Percentiles rank a stretch among this genome's conserved stretches.
Conservation (phyloP, 2,113 vertebrate species). For the Penelope pileata region DNA sequence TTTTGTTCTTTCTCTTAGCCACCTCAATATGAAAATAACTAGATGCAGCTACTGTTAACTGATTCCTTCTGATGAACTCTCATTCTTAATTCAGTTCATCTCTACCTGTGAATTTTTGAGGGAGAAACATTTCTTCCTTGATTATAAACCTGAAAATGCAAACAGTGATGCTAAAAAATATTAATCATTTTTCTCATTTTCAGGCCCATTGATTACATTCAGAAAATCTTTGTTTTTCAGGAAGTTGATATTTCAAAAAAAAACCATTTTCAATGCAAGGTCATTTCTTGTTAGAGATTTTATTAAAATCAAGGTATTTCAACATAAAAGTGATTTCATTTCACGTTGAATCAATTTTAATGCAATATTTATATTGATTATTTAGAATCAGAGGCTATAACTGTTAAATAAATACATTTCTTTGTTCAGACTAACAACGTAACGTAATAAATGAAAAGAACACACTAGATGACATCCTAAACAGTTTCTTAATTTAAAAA, state of each 20-base stretch:
- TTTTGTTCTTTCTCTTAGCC: not conserved
- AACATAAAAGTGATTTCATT: not conserved
- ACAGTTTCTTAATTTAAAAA: conserved; percentile 49
- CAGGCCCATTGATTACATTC: not conserved
- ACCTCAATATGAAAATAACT: not conserved
- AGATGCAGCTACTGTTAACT: not conserved
- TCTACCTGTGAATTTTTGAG: not conserved
- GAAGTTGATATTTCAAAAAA: not conserved
- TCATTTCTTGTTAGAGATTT: not conserved
- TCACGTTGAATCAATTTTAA: conserved; percentile 6
- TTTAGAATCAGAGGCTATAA: not conserved
- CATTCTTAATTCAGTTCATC: not conserved
- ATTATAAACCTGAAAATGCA: not conserved
- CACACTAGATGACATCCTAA: not conserved
- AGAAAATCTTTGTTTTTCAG: not conserved
- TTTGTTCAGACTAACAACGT: not conserved
- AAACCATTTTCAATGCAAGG: not conserved
- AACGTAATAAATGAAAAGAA: not conserved
- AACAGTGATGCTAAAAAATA: not conserved
- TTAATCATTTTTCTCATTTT: not conserved
- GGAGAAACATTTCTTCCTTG: not conserved
- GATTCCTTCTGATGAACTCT: not conserved
- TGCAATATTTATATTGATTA: not conserved
- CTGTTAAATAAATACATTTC: conserved; percentile 5
- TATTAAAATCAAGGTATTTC: not conserved